These are phyloP conservation scores for Podotricha telesiphe DNA, from an alignment of 2,888 invertebrate species.

Conservation along the genomic window DNA sequence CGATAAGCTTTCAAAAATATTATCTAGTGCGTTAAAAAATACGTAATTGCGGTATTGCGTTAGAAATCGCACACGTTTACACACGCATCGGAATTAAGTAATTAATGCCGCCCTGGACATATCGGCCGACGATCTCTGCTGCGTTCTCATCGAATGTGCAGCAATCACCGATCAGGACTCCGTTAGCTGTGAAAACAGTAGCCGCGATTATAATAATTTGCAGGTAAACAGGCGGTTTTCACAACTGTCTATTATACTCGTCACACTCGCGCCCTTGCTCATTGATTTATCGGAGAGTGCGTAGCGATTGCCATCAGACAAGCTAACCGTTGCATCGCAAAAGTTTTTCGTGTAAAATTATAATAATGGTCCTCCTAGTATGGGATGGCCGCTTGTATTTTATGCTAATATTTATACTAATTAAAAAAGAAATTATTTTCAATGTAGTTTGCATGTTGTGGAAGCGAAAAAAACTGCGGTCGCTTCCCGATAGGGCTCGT, in stretches of 20 bases:
- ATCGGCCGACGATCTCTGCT: constrained; percentile 75
- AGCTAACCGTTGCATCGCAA: constrained; percentile 70
- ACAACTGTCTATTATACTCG: constrained; percentile 44
- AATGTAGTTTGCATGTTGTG: constrained; percentile 69
- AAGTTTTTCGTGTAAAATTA: constrained; percentile 78
- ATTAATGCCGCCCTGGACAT: constrained; percentile 69
- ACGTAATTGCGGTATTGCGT: constrained; percentile 71
- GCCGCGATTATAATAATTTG: constrained; percentile 66
- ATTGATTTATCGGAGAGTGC: constrained; percentile 79
- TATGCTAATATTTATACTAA: constrained; percentile 78
- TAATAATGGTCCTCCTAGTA: constrained; percentile 79
- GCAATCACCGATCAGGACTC: constrained; percentile 62
- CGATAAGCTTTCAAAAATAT: constrained; percentile 77
- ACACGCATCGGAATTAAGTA: constrained; percentile 81
- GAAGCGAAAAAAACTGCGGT: constrained; percentile 59
- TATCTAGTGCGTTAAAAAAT: constrained; percentile 69
- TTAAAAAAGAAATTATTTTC: constrained; percentile 78
- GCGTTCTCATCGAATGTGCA: constrained; percentile 64
- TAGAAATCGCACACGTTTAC: constrained; percentile 75
- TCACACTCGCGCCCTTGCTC: constrained; percentile 73
- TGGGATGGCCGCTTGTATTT: constrained; percentile 70
- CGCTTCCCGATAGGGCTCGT: constrained; percentile 58
- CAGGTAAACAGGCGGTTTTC: constrained; percentile 50
- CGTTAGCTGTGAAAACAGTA: constrained; percentile 67
- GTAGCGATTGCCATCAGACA: constrained; percentile 72